Evolutionary conservation across 2,113 vertebrate species (phyloP).

Genomic region (Tyrannus savana): DNA sequence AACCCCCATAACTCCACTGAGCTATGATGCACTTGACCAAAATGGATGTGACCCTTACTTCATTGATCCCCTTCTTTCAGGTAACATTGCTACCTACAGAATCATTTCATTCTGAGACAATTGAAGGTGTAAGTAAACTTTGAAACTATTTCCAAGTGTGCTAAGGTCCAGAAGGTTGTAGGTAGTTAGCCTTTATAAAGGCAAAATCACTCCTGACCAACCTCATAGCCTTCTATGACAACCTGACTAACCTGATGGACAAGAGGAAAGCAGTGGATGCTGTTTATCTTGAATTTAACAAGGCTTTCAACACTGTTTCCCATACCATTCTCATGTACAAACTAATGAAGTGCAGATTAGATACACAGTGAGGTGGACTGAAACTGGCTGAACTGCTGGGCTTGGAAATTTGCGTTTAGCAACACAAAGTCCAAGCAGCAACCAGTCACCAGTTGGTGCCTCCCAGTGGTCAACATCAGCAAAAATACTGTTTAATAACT

Average conservation of each 20-base stretch:
- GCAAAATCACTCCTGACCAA: background rate
- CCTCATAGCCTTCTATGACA: background rate
- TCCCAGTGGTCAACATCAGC: background rate
- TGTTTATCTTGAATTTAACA: background rate
- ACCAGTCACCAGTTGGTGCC: background rate
- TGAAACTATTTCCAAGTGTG: background rate
- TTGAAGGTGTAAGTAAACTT: background rate
- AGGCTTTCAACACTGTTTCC: background rate
- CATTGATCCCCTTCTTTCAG: background rate
- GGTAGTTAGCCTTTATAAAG: background rate
- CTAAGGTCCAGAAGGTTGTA: background rate
- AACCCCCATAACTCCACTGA: rapidly evolving
- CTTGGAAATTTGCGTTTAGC: background rate
- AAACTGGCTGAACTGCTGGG: background rate
- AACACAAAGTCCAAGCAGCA: background rate
- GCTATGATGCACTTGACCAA: background rate
- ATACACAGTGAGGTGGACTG: background rate
- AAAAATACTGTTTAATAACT: background rate
- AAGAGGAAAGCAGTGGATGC: background rate
- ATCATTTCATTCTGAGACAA: background rate
- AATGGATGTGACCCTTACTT: background rate
- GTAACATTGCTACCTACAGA: background rate
- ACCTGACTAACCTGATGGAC: background rate
- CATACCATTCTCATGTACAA: background rate
- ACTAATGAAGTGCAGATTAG: background rate